Evolutionary conservation across 1,140 invertebrate species (phyloP).

Genomic region (Caenorhabditis brenneri): DNA sequence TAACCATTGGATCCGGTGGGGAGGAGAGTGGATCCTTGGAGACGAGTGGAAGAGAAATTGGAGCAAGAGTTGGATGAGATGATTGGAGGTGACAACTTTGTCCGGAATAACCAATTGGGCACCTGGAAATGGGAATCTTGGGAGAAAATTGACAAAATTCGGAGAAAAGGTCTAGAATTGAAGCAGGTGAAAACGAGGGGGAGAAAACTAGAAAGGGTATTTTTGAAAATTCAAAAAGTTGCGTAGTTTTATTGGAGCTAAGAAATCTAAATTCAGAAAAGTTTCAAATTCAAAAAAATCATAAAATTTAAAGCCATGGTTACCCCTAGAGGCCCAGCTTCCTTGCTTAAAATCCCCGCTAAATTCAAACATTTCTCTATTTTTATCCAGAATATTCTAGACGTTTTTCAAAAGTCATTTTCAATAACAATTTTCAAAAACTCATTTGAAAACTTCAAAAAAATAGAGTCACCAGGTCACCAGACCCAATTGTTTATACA

Average conservation of each 20-base stretch:
- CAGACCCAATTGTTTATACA: slow-evolving; percentile 29
- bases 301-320: background rate
- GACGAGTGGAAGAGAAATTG: background rate
- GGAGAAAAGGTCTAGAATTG: no score
- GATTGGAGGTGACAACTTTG: background rate
- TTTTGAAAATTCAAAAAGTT: no score
- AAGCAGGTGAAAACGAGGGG: no score
- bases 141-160: no score
- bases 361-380: background rate
- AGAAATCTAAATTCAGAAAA: background rate
- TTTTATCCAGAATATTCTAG: background rate
- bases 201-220: no score
- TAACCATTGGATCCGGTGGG: slow-evolving; percentile 33
- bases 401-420: background rate
- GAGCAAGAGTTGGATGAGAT: background rate
- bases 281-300: background rate
- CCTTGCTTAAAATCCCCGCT: background rate
- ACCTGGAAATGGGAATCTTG: background rate
- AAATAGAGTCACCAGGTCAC: background rate
- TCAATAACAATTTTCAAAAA: no score
- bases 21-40: background rate
- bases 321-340: no score
- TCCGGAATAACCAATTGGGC: background rate
- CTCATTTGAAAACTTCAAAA: background rate
- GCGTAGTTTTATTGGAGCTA: no score